Base-by-base conservation (phyloP, 2,888 invertebrate genomes). In the Iphiclides podalirius region DNA sequence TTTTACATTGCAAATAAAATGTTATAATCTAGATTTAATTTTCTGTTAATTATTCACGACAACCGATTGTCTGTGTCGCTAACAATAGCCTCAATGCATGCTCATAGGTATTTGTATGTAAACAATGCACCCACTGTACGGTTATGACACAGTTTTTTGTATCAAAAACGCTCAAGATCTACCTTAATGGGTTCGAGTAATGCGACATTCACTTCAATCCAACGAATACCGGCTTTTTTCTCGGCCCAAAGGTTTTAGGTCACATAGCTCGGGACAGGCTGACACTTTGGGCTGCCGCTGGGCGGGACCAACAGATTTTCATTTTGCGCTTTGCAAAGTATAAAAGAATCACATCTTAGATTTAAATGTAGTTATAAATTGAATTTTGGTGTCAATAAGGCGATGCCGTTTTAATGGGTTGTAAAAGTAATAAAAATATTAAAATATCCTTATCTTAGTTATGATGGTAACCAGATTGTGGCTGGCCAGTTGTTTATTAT, bases 181-280 rank as follows among this genome's bases (percentile, higher is more conserved):
- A 35, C 43, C 35, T 35, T 49, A 49, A 49, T 49, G 43, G 43
- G 16, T 49, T 44, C 48, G 26, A 14, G 43, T 39, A 38, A 49
- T 44, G 35, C 42, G 37, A 11, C 26, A 33, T 8, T 16, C 31
- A n/a, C 39, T 14, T 16, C 14, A 17, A 31, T 20, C 12, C 17
- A 17, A 31, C 20, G 31, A 36, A 20, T 28, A 20, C 14, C 26
- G 35, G 14, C 47, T 14, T 14, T 34, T 17, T 20, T 34, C 34
- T 49, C 49, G 39, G 43, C 20, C 43, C 43, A 49, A 34, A 49
- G 49, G 26, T 49, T 49, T 49, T 49, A 44, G 49, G 49, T 49
- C 49, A 49, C 34, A 43, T 12, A 13, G 31, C 43, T 38, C 34
- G 16, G 43, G 15, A 33, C 23, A 17, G 26, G 31, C 11, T 26